These are phyloP conservation scores for Drosophila niveifrons DNA, from an alignment of 2,888 invertebrate genomes.

Conservation along the genomic window DNA sequence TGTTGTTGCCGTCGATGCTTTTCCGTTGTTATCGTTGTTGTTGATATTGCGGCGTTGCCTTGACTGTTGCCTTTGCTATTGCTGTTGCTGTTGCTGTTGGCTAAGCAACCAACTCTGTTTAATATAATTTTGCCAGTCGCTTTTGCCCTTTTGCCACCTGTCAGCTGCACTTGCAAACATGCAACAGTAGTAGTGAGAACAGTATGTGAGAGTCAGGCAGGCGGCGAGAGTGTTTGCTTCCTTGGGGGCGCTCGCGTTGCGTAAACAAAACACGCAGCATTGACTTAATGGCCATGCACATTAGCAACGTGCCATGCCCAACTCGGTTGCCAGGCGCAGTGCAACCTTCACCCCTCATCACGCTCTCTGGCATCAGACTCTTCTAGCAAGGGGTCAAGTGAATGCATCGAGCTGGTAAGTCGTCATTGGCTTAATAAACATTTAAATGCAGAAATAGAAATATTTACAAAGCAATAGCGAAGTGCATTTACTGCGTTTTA, in stretches of 20 bases:
- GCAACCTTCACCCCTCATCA: neutral
- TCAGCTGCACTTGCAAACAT: constrained; percentile 69
- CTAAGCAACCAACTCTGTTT: constrained; percentile 53
- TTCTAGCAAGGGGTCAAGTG: constrained; percentile 37
- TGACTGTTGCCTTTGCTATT: constrained; percentile 39
- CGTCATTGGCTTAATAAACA: constrained; percentile 71
- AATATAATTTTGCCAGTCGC: constrained; percentile 57
- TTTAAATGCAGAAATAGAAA: constrained; percentile 72
- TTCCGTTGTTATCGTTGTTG: constrained; percentile 21
- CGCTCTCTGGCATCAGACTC: neutral
- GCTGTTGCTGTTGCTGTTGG: constrained; percentile 42
- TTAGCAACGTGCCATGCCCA: constrained; percentile 73
- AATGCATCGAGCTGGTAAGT: constrained; percentile 32
- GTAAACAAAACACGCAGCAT: constrained; percentile 80
- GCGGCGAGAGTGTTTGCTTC: constrained; percentile 47
- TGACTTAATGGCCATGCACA: constrained; percentile 78
- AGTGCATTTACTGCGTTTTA: constrained; percentile 28
- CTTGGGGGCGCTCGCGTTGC: constrained; percentile 60
- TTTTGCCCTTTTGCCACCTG: constrained; percentile 62
- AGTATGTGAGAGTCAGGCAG: neutral
- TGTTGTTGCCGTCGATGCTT: constrained; percentile 39
- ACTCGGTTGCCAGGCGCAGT: constrained; percentile 41
- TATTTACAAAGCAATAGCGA: constrained; percentile 70
- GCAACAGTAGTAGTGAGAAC: constrained; percentile 17
- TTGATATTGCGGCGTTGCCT: constrained; percentile 57